These are phyloP conservation scores for Eucera pruinosa DNA, from an alignment of 2,888 invertebrate genomes.

Conservation along the genomic window DNA sequence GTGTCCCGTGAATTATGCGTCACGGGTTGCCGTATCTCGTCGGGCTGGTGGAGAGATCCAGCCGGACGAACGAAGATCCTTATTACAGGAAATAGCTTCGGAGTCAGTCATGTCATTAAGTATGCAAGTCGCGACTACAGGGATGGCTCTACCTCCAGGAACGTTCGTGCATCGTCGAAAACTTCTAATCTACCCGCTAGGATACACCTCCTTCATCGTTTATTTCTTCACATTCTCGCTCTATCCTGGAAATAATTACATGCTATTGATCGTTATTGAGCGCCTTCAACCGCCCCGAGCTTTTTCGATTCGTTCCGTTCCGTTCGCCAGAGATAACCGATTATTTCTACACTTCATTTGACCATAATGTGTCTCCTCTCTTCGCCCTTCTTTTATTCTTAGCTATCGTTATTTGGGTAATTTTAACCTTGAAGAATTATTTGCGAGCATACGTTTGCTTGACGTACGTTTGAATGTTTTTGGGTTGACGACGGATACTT, in stretches of 20 bases:
- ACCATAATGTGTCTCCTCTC: not conserved
- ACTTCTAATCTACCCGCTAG: slow-evolving; percentile 61
- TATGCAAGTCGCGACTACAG: slow-evolving; percentile 67
- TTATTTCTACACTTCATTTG: slow-evolving; percentile 19
- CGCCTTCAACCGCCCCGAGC: slow-evolving; percentile 22
- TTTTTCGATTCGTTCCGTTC: slow-evolving; percentile 26
- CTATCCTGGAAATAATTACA: slow-evolving; percentile 50
- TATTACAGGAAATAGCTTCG: slow-evolving; percentile 72
- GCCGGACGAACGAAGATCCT: slow-evolving; percentile 64
- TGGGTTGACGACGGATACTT: too few relatives aligned
- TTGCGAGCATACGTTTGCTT: too few relatives aligned
- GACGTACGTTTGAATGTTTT: too few relatives aligned
- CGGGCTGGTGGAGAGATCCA: slow-evolving; percentile 42
- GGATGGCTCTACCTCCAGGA: slow-evolving; percentile 48
- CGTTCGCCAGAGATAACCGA: not conserved
- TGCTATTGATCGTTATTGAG: slow-evolving; percentile 50
- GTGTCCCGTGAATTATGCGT: slow-evolving; percentile 46
- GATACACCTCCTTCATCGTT: slow-evolving; percentile 46
- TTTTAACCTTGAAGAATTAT: not conserved
- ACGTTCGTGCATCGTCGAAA: slow-evolving; percentile 60
- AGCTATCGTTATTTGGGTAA: not conserved
- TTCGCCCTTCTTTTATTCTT: not conserved
- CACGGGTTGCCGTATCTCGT: slow-evolving; percentile 16
- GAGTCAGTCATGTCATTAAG: slow-evolving; percentile 65
- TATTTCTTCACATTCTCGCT: slow-evolving; percentile 47